Percentiles rank a stretch among this genome's conserved stretches.
Conservation (phyloP, 2,888 invertebrate genomes). For the Philhelius pedissequus region DNA sequence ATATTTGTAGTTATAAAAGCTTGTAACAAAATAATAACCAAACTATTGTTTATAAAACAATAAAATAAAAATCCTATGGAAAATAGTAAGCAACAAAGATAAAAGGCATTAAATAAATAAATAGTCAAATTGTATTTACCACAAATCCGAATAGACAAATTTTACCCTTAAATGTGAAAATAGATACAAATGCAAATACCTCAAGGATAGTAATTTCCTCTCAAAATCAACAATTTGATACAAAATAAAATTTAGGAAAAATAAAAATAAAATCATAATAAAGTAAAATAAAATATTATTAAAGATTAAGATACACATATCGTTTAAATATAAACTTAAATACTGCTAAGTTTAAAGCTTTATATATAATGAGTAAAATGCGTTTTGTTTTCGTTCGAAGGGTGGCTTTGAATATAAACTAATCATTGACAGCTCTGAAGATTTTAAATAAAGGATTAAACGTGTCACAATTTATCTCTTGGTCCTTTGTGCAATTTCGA, state of each 20-base stretch:
- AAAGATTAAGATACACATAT: constrained; percentile 42
- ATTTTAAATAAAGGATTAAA: no score
- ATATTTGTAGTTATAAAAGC: constrained; percentile 7
- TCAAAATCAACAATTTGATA: constrained; percentile 40
- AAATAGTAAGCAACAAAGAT: constrained; percentile 8
- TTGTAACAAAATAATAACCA: not conserved
- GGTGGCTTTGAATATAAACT: not conserved
- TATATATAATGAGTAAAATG: not conserved
- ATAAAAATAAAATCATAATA: not conserved
- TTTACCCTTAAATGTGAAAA: constrained; percentile 2
- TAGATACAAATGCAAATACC: constrained; percentile 34
- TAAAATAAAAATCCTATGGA: not conserved
- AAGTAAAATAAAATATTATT: not conserved
- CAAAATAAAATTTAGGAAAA: constrained; percentile 31
- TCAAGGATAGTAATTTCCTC: constrained; percentile 36
- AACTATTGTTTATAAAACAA: not conserved
- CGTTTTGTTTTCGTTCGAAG: not conserved
- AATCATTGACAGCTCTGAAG: no score
- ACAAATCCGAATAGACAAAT: constrained; percentile 49
- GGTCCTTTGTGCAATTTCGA: no score
- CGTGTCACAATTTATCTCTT: no score
- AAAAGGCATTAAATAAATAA: not conserved
- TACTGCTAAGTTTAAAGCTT: not conserved
- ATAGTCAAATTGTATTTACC: constrained; percentile 64
- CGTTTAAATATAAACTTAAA: constrained; percentile 2